A percentile compares a stretch with the other conserved stretches of the same genome.
phyloP scores from a whole-genome alignment of 2,888 invertebrate species.

The Pyrochroa serraticornis region DNA sequence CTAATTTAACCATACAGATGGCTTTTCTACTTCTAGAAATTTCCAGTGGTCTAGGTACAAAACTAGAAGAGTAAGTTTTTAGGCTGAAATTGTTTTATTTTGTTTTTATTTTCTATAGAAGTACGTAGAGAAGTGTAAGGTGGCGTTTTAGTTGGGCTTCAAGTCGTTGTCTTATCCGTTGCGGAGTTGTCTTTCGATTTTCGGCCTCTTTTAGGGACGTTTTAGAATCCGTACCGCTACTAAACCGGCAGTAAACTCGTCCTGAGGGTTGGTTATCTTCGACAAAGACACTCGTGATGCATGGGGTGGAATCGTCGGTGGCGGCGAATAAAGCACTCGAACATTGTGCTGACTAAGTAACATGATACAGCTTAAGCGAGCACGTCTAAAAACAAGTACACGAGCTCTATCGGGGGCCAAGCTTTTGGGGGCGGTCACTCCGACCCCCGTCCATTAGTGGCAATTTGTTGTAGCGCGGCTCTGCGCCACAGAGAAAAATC shows the following conservation, averaged over 20 bases:
- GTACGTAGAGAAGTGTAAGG: not conserved
- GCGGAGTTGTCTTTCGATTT: too few species aligned
- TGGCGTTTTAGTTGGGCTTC: too few species aligned
- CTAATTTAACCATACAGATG: constrained; percentile 1
- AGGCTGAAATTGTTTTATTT: too few species aligned
- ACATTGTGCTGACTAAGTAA: constrained; percentile 42
- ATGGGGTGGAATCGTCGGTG: constrained; percentile 33
- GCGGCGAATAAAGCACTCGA: constrained; percentile 36
- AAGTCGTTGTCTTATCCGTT: too few species aligned
- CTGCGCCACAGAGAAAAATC: constrained; percentile 27
- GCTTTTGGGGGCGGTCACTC: constrained; percentile 30
- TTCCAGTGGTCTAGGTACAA: not conserved
- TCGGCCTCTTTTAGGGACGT: too few species aligned
- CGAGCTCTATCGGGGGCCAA: constrained; percentile 17
- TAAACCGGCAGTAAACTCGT: not conserved
- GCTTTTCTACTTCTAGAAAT: too few species aligned
- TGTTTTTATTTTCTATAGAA: not conserved
- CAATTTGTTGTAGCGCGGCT: constrained; percentile 38
- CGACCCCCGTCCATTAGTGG: constrained; percentile 39
- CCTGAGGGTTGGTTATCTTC: constrained; percentile 4
- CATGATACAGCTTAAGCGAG: constrained; percentile 35
- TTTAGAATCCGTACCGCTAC: not conserved
- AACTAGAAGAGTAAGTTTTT: too few species aligned
- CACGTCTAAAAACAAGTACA: constrained; percentile 37
- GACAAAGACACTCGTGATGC: constrained; percentile 41